phyloP scores from a whole-genome alignment of 2,797 vertebrate species.

The Tiaroga cobitis region DNA sequence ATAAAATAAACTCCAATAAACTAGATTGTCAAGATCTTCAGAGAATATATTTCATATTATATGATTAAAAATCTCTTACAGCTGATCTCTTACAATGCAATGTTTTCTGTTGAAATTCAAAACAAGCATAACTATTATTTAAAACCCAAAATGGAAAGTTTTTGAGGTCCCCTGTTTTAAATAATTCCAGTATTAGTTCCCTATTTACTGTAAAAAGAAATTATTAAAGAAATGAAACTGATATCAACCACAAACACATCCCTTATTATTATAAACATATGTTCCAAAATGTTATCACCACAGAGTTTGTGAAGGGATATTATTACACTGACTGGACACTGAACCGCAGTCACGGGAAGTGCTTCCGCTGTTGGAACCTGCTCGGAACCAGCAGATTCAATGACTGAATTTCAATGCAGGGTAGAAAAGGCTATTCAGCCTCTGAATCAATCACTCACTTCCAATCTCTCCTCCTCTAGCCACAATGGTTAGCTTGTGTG shows the following conservation, averaged over 20 bases:
- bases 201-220: background rate
- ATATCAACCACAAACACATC: conserved; percentile 17
- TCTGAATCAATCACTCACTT: conserved; percentile 69
- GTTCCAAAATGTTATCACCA: conserved; percentile 28
- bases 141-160: background rate
- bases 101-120: background rate
- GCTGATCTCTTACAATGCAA: background rate
- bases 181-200: background rate
- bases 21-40: background rate
- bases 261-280: background rate
- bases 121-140: background rate
- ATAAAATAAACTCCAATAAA: background rate
- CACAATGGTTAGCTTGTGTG: conserved; percentile 64
- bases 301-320: conserved; percentile 57
- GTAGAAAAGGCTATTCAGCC: conserved; percentile 64
- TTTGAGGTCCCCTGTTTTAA: background rate
- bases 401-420: conserved; percentile 66
- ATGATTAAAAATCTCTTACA: background rate
- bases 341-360: conserved; percentile 59
- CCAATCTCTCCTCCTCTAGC: conserved; percentile 57
- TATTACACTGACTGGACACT: conserved; percentile 62
- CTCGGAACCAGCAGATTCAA: conserved; percentile 65
- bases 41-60: background rate
- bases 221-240: background rate
- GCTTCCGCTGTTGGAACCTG: conserved; percentile 61